These are phyloP conservation scores for Cephus sareptanus DNA, from an alignment of 2,888 invertebrate genomes.

Conservation along the genomic window DNA sequence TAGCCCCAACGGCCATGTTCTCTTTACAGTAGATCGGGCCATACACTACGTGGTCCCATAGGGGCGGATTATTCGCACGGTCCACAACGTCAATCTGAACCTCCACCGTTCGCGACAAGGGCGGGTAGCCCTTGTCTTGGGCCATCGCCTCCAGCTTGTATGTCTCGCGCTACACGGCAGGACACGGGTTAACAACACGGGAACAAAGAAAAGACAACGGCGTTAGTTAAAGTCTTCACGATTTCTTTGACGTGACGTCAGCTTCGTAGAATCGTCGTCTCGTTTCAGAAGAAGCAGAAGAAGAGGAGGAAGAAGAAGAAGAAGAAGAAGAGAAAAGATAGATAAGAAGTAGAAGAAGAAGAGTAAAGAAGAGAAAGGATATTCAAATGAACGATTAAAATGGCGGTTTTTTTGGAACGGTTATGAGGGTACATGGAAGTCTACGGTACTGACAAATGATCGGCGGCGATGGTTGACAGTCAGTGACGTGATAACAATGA, in stretches of 20 bases:
- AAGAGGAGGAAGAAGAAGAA: conserved; percentile 48
- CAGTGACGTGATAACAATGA: neutral
- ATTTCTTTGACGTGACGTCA: conserved; percentile 1
- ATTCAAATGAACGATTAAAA: neutral
- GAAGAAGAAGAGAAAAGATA: conserved; percentile 31
- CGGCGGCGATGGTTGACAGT: neutral
- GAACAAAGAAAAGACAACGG: conserved; percentile 76
- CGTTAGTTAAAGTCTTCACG: conserved; percentile 72
- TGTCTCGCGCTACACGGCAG: conserved; percentile 88
- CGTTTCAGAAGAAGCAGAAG: conserved; percentile 12
- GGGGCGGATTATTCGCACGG: conserved; percentile 97
- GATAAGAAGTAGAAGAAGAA: conserved; percentile 41
- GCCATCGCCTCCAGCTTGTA: conserved; percentile 99
- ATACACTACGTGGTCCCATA: conserved; percentile 96
- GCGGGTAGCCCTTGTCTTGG: conserved; percentile 96
- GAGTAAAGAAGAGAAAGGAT: conserved; percentile 22
- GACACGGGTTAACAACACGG: conserved; percentile 68
- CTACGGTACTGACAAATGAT: neutral
- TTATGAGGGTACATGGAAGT: neutral
- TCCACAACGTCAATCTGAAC: conserved; percentile 99
- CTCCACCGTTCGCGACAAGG: conserved; percentile 95
- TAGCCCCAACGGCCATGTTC: conserved; percentile 97
- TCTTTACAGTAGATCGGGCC: conserved; percentile 98
- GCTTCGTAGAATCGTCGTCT: neutral
- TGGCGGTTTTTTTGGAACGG: neutral